A percentile compares a stretch with the other conserved stretches of the same genome.
Conservation (phyloP, 2,113 vertebrate genomes). For the Procapra przewalskii region DNA sequence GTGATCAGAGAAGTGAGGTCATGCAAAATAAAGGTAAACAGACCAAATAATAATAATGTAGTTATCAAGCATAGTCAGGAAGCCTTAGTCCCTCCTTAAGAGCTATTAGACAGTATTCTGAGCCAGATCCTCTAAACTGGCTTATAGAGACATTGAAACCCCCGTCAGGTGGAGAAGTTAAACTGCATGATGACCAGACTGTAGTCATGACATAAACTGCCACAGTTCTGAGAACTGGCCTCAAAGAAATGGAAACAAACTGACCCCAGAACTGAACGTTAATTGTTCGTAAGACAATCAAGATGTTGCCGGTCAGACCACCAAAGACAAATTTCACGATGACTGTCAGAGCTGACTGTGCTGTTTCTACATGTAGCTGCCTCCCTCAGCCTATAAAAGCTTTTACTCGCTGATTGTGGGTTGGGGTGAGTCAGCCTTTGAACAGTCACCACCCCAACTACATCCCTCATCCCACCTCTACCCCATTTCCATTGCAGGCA, state of each 20-base stretch:
- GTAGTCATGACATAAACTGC: not conserved
- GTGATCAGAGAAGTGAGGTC: not conserved
- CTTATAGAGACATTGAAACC: not conserved
- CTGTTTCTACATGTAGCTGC: not conserved
- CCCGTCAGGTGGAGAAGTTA: not conserved
- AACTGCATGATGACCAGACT: not conserved
- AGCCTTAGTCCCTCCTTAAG: not conserved
- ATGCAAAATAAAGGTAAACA: not conserved
- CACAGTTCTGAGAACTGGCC: not conserved
- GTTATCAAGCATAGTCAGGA: not conserved
- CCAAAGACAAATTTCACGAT: not conserved
- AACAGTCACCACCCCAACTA: not conserved
- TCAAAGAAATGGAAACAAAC: not conserved
- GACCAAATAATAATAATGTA: not conserved
- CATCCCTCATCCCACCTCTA: not conserved
- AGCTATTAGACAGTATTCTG: not conserved
- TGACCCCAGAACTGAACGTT: not conserved
- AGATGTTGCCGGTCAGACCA: not conserved
- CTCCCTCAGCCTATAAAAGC: not conserved
- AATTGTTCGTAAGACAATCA: not conserved
- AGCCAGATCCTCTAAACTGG: not conserved
- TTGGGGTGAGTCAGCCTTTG: not conserved
- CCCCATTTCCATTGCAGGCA: not conserved
- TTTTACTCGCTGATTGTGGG: fast-evolving
- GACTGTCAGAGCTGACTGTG: not conserved